Base-by-base conservation (phyloP, 2,888 invertebrate genomes). In the Limnephilus marmoratus region DNA sequence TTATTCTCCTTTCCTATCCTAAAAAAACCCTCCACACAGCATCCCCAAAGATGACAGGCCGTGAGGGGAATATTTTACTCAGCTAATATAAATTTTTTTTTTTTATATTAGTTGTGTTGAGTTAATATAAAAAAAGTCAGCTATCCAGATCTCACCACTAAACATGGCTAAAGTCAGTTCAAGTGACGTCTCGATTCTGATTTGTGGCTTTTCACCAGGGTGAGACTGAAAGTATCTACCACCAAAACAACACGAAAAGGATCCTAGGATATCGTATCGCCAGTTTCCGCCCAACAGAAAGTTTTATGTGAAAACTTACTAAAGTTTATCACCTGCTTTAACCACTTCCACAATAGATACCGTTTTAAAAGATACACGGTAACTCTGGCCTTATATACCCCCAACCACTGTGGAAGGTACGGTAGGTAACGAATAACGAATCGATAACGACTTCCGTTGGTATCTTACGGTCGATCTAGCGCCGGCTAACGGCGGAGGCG, bases 401-500 rank as follows among this genome's bases (percentile, higher is more conserved):
- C 24, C 68, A 68, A 68, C 68, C 5, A 68, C 68, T n/a, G n/a
- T 68, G 68, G 68, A 68, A 68, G 68, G 68, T 68, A 68, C 68
- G 24, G 68, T 68, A 24, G 68, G 68, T 68, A 68, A 68, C 68
- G 68, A 68, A 68, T 68, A 68, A 68, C 68, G 68, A 68, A 68
- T 68, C 68, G 68, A 68, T 68, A 68, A 68, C 68, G 68, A 68
- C 68, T 68, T 68, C 68, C 68, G 68, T 68, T 68, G 68, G 68
- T 68, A 68, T 68, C 68, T 68, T 68, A 68, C 68, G 68, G 68
- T 68, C 24, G 68, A 68, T 68, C 68, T 68, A 68, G 9, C 68
- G 68, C 68, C 24, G 68, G 68, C 68, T 68, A 68, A 68, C 68
- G 68, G 68, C 68, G 9, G 68, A 68, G 68, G 68, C 24, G 68